Conservation (phyloP, 2,888 invertebrate species). For the Malachius bipustulatus region DNA sequence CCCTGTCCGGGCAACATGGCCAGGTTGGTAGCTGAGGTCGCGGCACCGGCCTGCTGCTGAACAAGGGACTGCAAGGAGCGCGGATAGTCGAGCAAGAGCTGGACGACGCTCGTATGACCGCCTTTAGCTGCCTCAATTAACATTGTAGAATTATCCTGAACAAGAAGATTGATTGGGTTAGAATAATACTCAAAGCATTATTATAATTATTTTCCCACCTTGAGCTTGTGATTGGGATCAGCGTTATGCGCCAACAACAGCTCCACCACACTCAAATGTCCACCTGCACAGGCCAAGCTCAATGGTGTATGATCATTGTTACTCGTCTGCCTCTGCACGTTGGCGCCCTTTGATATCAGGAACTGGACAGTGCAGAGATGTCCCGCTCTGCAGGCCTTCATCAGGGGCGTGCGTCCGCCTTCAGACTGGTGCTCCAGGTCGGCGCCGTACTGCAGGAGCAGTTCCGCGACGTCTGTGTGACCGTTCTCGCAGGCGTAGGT, state of each 20-base stretch:
- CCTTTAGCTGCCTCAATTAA: constrained; percentile 97
- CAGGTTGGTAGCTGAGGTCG: constrained; percentile 32
- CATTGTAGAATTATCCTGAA: constrained; percentile 91
- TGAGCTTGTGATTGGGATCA: constrained; percentile 91
- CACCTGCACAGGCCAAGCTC: constrained; percentile 92
- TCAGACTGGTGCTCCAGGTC: constrained; percentile 93
- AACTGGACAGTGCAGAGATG: constrained; percentile 94
- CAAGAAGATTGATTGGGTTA: too few species aligned
- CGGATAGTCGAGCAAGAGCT: constrained; percentile 87
- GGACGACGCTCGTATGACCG: constrained; percentile 92
- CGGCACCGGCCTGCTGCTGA: constrained; percentile 26
- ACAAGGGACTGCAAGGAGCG: constrained; percentile 68
- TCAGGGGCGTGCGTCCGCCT: constrained; percentile 88
- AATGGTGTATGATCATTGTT: constrained; percentile 96
- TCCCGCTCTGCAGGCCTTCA: constrained; percentile 97
- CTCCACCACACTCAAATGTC: constrained; percentile 88
- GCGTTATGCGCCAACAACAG: constrained; percentile 82
- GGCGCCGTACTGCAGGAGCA: constrained; percentile 81
- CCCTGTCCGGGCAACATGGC: constrained; percentile 33
- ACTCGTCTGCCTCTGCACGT: constrained; percentile 79
- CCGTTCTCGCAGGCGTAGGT: constrained; percentile 99
- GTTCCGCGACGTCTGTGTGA: constrained; percentile 92
- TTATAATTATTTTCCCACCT: too few species aligned
- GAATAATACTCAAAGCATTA: too few species aligned
- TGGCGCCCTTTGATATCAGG: constrained; percentile 76